These are phyloP conservation scores for Ammodytes marinus DNA, from an alignment of 2,113 vertebrate genomes.

Conservation along the genomic window DNA sequence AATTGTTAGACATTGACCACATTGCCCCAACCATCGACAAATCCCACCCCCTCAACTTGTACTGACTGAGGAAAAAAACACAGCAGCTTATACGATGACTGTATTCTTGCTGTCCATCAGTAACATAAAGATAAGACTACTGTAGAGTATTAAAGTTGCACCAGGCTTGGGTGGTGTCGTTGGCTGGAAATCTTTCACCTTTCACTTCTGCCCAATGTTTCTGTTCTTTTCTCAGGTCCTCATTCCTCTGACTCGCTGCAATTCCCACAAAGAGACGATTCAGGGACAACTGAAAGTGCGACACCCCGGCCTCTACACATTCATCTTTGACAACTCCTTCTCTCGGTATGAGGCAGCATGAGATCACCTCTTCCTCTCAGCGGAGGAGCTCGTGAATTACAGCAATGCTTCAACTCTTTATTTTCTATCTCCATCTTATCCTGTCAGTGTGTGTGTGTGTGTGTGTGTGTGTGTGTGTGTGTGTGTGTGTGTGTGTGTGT, in stretches of 20 bases:
- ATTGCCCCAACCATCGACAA: too few species aligned
- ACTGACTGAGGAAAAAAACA: not conserved
- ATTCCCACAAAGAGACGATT: conserved; percentile 93
- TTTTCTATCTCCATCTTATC: not conserved
- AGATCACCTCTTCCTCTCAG: not conserved
- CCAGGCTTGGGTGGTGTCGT: not conserved
- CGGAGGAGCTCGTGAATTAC: not conserved
- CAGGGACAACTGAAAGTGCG: conserved; percentile 93
- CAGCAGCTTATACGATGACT: conserved; percentile 19
- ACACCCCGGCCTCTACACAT: conserved; percentile 89
- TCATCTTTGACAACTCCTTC: conserved; percentile 98
- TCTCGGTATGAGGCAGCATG: conserved; percentile 87
- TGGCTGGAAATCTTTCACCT: not conserved
- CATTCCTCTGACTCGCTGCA: conserved; percentile 95
- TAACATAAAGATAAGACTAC: not conserved
- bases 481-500: conserved; percentile 1
- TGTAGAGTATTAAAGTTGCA: not conserved
- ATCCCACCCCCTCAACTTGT: conserved; percentile 6
- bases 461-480: not conserved
- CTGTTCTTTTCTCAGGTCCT: conserved; percentile 88
- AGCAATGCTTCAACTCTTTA: not conserved
- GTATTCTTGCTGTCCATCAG: not conserved
- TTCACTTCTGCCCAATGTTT: conserved; percentile 24
- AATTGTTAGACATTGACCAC: not conserved
- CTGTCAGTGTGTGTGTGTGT: not conserved